Conservation (phyloP, 2,797 vertebrate species). For the Pantherophis alleghaniensis region DNA sequence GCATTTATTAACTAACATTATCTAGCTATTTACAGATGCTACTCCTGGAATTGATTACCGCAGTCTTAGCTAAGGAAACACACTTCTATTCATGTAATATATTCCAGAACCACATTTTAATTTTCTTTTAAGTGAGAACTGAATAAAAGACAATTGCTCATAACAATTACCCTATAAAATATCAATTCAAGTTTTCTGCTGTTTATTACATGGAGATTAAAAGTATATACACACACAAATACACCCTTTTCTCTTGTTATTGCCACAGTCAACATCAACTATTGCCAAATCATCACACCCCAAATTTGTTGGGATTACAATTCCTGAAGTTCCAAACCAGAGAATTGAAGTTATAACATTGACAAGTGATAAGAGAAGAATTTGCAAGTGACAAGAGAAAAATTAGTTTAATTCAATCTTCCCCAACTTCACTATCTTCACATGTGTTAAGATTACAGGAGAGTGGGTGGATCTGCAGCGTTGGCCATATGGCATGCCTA, state of each 20-base stretch:
- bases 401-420: neutral
- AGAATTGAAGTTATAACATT: neutral
- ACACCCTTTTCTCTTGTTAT: neutral
- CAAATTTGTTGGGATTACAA: neutral
- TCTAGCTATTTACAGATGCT: slow-evolving; percentile 18
- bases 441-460: neutral
- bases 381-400: neutral
- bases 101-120: neutral
- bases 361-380: neutral
- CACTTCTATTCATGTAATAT: neutral
- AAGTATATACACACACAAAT: neutral
- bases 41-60: slow-evolving; percentile 17
- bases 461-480: neutral
- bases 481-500: neutral
- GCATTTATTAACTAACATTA: slow-evolving; percentile 27
- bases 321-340: neutral
- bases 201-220: neutral
- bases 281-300: neutral
- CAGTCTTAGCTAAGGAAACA: neutral
- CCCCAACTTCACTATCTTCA: neutral
- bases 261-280: neutral
- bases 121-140: neutral
- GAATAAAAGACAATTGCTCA: neutral
- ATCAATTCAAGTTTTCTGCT: neutral
- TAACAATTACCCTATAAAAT: neutral